phyloP scores from a whole-genome alignment of 30 jellyfish, hydroid and myxozoan species.

The Aurelia aurita region DNA sequence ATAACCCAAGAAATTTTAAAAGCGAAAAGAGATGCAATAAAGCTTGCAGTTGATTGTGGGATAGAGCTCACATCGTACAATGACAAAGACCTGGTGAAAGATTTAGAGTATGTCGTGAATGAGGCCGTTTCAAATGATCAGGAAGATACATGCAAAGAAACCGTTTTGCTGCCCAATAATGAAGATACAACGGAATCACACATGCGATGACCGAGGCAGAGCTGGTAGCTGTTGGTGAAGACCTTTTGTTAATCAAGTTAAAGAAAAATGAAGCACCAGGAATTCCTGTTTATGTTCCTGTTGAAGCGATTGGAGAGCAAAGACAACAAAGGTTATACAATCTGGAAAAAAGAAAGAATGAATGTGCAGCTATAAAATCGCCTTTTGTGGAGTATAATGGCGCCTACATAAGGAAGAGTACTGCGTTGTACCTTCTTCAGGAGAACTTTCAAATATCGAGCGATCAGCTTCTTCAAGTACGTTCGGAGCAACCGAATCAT shows the following conservation, averaged over 20 bases:
- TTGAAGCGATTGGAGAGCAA: not conserved
- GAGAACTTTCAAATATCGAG: conserved; percentile 6
- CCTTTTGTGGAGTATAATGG: conserved; percentile 39
- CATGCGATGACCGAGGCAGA: conserved; percentile 4
- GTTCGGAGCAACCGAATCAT: conserved; percentile 4
- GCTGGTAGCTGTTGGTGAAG: conserved; percentile 16
- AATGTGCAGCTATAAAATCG: conserved; percentile 3
- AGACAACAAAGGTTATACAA: conserved; percentile 4
- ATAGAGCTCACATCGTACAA: conserved; percentile 21
- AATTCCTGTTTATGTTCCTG: conserved; percentile 21
- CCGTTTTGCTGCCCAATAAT: not conserved
- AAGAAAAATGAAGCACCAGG: conserved; percentile 4
- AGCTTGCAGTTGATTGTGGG: conserved; percentile 18
- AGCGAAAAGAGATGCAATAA: conserved; percentile 36
- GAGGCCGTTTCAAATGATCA: conserved; percentile 45
- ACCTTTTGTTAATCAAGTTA: conserved; percentile 12
- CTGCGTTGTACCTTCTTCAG: conserved; percentile 29
- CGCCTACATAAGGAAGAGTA: conserved; percentile 11
- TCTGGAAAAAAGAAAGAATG: not conserved
- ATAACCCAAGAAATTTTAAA: not conserved
- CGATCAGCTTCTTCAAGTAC: not conserved
- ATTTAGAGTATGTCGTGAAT: conserved; percentile 32
- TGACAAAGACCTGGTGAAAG: conserved; percentile 6
- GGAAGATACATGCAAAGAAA: conserved; percentile 1
- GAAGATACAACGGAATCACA: conserved; percentile 14